A percentile compares a stretch with the other conserved stretches of the same genome.
Evolutionary conservation across 2,888 invertebrate genomes (phyloP).

Genomic region (Taphrorychus bicolor): DNA sequence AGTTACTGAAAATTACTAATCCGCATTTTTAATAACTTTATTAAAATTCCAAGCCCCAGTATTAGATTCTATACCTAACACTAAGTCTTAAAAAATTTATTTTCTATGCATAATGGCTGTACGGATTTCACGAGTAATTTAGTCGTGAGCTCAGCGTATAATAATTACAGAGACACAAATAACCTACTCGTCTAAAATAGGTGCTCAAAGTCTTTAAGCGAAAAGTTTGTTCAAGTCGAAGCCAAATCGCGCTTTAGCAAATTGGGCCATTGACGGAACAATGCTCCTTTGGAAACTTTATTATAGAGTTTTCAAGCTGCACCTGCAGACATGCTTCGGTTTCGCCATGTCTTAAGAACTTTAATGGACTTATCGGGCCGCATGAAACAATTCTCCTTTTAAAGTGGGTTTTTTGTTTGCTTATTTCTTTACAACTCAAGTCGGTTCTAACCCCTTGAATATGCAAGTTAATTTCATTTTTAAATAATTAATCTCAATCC

Average conservation of each 20-base stretch:
- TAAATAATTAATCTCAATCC: background rate
- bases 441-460: background rate
- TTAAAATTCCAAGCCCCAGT: background rate
- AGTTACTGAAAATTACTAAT: background rate
- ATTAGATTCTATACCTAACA: too few species aligned
- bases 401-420: too few species aligned
- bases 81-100: too few species aligned
- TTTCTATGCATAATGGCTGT: too few species aligned
- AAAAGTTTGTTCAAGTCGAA: slow-evolving; percentile 2
- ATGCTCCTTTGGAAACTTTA: slow-evolving; percentile 10
- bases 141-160: too few species aligned
- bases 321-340: background rate
- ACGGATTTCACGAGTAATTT: background rate
- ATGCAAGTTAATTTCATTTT: too few species aligned
- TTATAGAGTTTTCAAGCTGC: background rate
- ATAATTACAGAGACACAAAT: background rate
- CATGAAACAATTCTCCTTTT: too few species aligned
- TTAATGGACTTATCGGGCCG: background rate
- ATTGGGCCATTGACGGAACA: slow-evolving; percentile 10
- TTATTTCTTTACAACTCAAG: too few species aligned
- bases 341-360: background rate
- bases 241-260: slow-evolving; percentile 9
- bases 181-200: background rate
- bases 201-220: too few species aligned
- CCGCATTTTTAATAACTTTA: background rate